Evolutionary conservation across 30 jellyfish, hydroid and myxozoan genomes (phyloP).

Genomic region (Clytia hemisphaerica): DNA sequence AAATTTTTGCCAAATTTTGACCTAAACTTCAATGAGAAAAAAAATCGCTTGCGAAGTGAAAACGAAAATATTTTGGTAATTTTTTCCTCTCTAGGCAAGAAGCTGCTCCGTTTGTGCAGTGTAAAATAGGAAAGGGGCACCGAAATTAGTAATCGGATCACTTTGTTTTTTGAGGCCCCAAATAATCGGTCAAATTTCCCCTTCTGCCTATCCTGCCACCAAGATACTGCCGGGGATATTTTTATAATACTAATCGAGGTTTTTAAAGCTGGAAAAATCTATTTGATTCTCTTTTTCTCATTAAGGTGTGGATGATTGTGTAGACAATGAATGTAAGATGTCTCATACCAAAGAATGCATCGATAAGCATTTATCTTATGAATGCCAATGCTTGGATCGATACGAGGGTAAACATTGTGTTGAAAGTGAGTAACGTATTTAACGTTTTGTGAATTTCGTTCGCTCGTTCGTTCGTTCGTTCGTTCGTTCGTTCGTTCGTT

Average conservation of each 20-base stretch:
- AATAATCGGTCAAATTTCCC: background rate
- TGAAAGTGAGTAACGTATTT: background rate
- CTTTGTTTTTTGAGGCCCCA: too few species aligned
- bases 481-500: too few species aligned
- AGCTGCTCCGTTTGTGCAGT: too few species aligned
- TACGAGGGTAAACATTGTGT: conserved; percentile 21
- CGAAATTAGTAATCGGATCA: too few species aligned
- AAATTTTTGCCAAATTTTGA: too few species aligned
- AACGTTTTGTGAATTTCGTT: too few species aligned
- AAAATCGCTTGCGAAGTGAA: too few species aligned
- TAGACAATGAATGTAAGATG: background rate
- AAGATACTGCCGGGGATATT: background rate
- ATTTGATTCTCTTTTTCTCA: background rate
- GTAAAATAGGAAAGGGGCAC: too few species aligned
- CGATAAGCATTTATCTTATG: background rate
- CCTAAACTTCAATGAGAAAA: too few species aligned
- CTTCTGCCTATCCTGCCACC: background rate
- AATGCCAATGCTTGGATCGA: conserved; percentile 25
- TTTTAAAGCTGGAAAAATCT: background rate
- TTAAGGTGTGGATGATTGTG: conserved; percentile 23
- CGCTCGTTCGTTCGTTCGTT: too few species aligned
- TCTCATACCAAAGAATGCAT: conserved; percentile 4
- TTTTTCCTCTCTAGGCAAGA: too few species aligned
- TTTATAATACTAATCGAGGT: background rate
- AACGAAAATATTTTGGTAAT: too few species aligned